phyloP scores from a whole-genome alignment of 2,888 invertebrate species.

The Pachydiplax longipennis region DNA sequence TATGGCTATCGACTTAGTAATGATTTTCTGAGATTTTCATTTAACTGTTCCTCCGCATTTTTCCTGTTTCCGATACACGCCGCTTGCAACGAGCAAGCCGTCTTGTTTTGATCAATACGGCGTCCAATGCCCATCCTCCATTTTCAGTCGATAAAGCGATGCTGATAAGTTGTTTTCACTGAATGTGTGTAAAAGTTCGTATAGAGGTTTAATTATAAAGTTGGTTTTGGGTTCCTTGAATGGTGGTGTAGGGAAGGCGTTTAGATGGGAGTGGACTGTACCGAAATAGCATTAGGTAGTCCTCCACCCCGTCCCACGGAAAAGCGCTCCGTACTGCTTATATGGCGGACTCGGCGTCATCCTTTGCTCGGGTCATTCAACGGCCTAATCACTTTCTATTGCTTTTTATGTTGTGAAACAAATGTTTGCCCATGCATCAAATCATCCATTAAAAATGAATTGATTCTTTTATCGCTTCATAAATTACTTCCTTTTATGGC shows the following conservation, averaged over 20 bases:
- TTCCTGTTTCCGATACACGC: background rate
- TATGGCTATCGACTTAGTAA: no score
- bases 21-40: no score
- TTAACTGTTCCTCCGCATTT: background rate
- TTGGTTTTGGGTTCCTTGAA: conserved; percentile 27
- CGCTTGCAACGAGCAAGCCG: background rate
- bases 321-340: conserved; percentile 17
- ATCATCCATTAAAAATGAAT: background rate
- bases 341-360: conserved; percentile 22
- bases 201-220: background rate
- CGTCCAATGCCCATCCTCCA: conserved; percentile 2
- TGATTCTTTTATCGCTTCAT: background rate
- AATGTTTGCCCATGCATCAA: background rate
- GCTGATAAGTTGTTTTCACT: background rate
- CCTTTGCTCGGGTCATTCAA: background rate
- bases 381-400: background rate
- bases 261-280: conserved; percentile 39
- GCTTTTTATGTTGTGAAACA: background rate
- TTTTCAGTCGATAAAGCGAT: background rate
- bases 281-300: conserved; percentile 38
- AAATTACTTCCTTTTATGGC: background rate
- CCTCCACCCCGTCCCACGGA: conserved; percentile 41
- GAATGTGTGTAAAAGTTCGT: background rate
- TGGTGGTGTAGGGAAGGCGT: conserved; percentile 24
- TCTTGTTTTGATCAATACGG: conserved; percentile 26